phyloP scores from a whole-genome alignment of 2,113 vertebrate genomes.

The Ammodytes dubius region DNA sequence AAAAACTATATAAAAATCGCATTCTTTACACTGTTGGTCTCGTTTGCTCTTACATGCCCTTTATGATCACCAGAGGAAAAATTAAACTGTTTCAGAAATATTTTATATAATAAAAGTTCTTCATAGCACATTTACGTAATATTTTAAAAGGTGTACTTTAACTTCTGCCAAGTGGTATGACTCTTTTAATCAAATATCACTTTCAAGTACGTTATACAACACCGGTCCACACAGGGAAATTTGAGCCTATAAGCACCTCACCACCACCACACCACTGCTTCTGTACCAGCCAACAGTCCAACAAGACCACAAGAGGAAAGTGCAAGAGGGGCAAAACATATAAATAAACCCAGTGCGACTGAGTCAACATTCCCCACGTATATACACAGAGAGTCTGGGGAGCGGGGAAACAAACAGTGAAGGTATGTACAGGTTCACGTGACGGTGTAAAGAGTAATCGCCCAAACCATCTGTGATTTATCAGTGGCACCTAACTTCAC shows the following conservation, averaged over 20 bases:
- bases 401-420: conserved; percentile 53
- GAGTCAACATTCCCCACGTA: conserved; percentile 59
- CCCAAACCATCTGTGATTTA: conserved; percentile 68
- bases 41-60: no score
- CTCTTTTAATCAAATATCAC: no score
- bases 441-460: conserved; percentile 67
- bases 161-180: no score
- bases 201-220: no score
- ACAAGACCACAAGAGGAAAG: conserved; percentile 56
- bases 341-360: conserved; percentile 73
- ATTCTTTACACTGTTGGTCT: no score
- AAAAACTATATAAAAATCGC: no score
- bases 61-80: no score
- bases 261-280: background rate
- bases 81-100: no score
- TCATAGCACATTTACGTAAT: no score
- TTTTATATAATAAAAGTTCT: no score
- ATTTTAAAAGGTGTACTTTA: no score
- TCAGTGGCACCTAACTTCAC: conserved; percentile 51
- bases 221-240: conserved; percentile 49
- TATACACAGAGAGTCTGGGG: conserved; percentile 44
- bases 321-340: conserved; percentile 71
- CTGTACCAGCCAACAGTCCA: conserved; percentile 28
- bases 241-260: conserved; percentile 30
- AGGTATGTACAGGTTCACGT: conserved; percentile 44